Percentiles rank a stretch among this genome's conserved stretches.
Evolutionary conservation across 2,113 vertebrate genomes (phyloP).

Genomic region (Chloropsis hardwickii): DNA sequence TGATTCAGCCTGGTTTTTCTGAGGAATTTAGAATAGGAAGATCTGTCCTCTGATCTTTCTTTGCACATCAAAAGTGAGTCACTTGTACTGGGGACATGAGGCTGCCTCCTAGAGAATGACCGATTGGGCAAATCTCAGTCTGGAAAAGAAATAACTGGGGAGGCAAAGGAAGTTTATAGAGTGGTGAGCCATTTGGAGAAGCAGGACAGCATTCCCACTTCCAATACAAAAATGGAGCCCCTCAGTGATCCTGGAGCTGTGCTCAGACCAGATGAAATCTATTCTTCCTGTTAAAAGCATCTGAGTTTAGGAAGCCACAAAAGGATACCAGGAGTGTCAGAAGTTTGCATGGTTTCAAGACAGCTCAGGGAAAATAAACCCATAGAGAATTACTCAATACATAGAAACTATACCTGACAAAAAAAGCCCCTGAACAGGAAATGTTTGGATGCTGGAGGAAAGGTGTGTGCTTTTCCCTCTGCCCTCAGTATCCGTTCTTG

Average conservation of each 20-base stretch:
- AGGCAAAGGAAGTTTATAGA: not conserved
- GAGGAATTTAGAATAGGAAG: not conserved
- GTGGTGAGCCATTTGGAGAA: not conserved
- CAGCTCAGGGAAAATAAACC: not conserved
- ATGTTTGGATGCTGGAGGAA: not conserved
- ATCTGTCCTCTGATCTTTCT: not conserved
- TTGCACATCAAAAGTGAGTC: not conserved
- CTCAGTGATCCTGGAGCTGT: not conserved
- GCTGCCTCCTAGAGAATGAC: not conserved
- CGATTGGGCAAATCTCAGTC: not conserved
- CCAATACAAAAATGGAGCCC: not conserved
- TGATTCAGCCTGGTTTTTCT: not conserved
- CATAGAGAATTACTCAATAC: not conserved
- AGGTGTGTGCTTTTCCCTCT: not conserved
- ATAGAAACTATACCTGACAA: fast-evolving
- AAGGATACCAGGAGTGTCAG: not conserved
- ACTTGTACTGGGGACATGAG: not conserved
- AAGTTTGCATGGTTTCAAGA: not conserved
- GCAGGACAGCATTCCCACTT: not conserved
- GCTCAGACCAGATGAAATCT: not conserved
- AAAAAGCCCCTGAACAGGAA: not conserved
- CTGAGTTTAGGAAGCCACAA: not conserved
- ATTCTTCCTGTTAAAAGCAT: not conserved
- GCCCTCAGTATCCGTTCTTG: not conserved
- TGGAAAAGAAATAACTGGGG: not conserved